Evolutionary conservation across 2,888 invertebrate species (phyloP).

Genomic region (Lasioglossum figueresi): DNA sequence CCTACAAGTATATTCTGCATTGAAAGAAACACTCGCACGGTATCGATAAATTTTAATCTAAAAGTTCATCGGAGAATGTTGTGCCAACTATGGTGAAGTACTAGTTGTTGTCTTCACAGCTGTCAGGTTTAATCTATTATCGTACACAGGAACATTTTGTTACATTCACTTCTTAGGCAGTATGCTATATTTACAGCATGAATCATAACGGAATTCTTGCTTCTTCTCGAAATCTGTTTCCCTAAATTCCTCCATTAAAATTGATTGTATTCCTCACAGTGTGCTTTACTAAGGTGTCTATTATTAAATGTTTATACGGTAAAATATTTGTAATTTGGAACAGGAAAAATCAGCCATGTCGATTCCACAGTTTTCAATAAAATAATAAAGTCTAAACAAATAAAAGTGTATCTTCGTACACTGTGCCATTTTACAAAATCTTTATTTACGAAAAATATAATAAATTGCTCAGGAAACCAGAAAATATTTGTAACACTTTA

Average conservation of each 20-base stretch:
- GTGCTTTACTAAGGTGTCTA: neutral
- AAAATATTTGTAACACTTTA: neutral
- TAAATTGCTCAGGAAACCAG: neutral
- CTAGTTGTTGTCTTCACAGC: neutral
- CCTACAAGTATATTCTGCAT: neutral
- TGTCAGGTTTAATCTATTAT: constrained; percentile 7
- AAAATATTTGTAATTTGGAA: neutral
- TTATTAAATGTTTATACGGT: neutral
- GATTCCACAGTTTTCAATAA: too few relatives aligned
- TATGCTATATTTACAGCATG: neutral
- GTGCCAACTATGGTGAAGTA: neutral
- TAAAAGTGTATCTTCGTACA: neutral
- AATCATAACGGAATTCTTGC: neutral
- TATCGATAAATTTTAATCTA: constrained; percentile 11
- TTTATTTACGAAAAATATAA: neutral
- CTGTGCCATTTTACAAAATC: neutral
- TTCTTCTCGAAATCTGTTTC: neutral
- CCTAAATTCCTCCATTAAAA: neutral
- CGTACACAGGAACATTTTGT: neutral
- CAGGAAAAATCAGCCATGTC: neutral
- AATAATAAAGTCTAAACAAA: neutral
- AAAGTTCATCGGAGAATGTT: neutral
- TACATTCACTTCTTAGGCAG: neutral
- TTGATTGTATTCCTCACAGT: neutral
- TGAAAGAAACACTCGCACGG: neutral